phyloP scores from a whole-genome alignment of 2,113 vertebrate species.

The Melanerpes aurifrons region DNA sequence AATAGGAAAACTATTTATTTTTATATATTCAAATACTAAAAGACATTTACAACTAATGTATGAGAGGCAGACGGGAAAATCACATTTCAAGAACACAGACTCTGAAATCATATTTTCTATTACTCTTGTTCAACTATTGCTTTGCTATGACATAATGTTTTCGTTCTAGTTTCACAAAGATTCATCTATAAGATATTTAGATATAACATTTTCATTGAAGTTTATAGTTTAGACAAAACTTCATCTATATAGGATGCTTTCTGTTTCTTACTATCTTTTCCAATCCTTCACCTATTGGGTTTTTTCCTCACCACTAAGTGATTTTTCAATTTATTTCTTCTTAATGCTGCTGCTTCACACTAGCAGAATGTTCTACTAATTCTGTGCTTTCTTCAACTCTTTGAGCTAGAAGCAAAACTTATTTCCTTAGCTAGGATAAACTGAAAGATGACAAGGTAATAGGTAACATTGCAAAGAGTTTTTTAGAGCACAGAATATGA shows the following conservation, averaged over 20 bases:
- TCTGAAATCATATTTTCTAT: neutral
- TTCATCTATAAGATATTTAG: neutral
- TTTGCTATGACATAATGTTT: neutral
- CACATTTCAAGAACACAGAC: neutral
- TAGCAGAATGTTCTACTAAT: neutral
- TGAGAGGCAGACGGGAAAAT: neutral
- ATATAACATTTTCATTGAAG: neutral
- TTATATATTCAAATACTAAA: neutral
- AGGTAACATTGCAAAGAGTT: neutral
- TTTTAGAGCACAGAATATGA: neutral
- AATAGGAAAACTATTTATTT: neutral
- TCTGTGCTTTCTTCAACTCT: neutral
- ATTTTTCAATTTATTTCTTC: neutral
- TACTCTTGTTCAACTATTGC: neutral
- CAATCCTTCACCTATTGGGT: neutral
- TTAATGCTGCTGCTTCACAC: neutral
- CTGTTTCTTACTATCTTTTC: neutral
- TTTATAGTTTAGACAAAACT: neutral
- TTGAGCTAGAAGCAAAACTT: neutral
- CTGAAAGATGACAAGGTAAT: neutral
- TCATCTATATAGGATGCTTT: neutral
- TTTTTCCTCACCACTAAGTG: neutral
- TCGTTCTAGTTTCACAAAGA: neutral
- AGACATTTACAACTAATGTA: neutral
- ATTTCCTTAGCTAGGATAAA: neutral